A percentile compares a stretch with the other conserved stretches of the same genome.
phyloP scores from a whole-genome alignment of 2,113 vertebrate genomes.

The Sapayoa aenigma region DNA sequence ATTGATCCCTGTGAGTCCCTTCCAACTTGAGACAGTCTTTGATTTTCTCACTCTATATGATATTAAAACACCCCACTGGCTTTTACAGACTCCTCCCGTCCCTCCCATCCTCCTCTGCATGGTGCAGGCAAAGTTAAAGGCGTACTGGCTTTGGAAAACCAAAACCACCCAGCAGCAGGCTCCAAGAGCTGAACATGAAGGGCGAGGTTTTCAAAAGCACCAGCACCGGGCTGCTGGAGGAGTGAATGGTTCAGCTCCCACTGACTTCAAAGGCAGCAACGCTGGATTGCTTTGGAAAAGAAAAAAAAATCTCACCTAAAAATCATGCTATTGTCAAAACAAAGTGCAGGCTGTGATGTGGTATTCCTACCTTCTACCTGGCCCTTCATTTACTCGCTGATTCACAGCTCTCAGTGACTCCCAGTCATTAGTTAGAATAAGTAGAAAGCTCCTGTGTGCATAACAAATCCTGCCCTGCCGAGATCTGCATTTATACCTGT shows the following conservation, averaged over 20 bases:
- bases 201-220: conserved; percentile 1
- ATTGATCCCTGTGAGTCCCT: neutral
- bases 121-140: neutral
- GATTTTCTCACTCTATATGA: neutral
- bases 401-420: conserved; percentile 38
- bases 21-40: neutral
- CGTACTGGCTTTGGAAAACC: neutral
- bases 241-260: neutral
- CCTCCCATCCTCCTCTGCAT: neutral
- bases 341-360: conserved; percentile 49
- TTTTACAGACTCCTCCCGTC: neutral
- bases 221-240: neutral
- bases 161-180: neutral
- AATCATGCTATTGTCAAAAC: conserved; percentile 50
- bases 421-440: neutral
- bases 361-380: conserved; percentile 17
- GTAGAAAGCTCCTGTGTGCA: conserved; percentile 6
- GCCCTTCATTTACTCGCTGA: conserved; percentile 24
- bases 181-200: neutral
- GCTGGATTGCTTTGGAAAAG: neutral
- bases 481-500: neutral
- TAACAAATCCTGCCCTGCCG: conserved; percentile 11
- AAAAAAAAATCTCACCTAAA: conserved; percentile 2
- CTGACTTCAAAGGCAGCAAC: neutral
- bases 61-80: fast-evolving